A percentile compares a stretch with the other conserved stretches of the same genome.
These are phyloP conservation scores for Nycticorax nycticorax DNA, from an alignment of 2,113 vertebrate species.

Conservation along the genomic window DNA sequence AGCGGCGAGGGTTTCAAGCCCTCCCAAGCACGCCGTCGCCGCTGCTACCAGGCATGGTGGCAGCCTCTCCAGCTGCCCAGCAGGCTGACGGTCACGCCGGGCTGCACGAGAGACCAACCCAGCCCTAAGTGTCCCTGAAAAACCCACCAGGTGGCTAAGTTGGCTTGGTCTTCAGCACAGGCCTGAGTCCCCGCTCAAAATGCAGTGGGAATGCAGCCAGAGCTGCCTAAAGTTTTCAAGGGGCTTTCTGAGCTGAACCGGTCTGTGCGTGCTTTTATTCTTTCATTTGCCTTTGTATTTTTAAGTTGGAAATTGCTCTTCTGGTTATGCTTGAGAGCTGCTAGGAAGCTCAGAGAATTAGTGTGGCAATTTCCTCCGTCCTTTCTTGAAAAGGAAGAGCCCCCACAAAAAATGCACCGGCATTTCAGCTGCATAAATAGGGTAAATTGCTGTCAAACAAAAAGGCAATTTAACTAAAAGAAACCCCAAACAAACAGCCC, in stretches of 20 bases:
- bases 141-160: not conserved
- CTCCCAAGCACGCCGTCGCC: rapidly evolving
- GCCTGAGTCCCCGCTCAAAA: not conserved
- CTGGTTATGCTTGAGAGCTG: not conserved
- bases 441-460: constrained; percentile 38
- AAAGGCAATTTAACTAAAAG: constrained; percentile 12
- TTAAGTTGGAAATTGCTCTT: constrained; percentile 10
- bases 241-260: not conserved
- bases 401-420: not conserved
- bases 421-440: constrained; percentile 36
- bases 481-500: constrained; percentile 8
- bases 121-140: not conserved
- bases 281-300: not conserved
- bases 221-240: not conserved
- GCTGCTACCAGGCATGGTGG: not conserved
- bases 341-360: constrained; percentile 3
- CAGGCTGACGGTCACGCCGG: rapidly evolving
- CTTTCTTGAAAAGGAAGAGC: constrained; percentile 25
- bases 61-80: not conserved
- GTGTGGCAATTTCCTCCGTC: constrained; percentile 28
- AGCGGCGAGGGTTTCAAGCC: not conserved
- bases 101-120: not conserved
- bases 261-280: not conserved
- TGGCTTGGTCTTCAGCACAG: not conserved
- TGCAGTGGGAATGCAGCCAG: rapidly evolving